A percentile compares a stretch with the other conserved stretches of the same genome.
Conservation (phyloP, 2,888 invertebrate genomes). For the Synanthedon tipuliformis region DNA sequence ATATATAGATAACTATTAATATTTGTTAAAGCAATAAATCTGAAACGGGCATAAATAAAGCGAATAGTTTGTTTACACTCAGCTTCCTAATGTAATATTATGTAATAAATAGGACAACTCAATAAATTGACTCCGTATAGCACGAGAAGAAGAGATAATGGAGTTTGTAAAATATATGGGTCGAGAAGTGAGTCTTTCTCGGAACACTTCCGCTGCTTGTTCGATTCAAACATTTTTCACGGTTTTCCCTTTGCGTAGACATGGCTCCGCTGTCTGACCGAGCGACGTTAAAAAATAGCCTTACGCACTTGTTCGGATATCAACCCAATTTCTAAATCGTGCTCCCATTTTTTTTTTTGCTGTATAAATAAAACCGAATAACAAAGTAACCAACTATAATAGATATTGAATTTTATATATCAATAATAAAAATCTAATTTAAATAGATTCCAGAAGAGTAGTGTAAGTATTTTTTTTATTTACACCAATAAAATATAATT, state of each 20-base stretch:
- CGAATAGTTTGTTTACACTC: no score
- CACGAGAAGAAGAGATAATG: not conserved
- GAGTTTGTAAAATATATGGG: conserved; percentile 23
- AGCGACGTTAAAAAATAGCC: conserved; percentile 7
- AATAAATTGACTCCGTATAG: not conserved
- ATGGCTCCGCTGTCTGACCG: not conserved
- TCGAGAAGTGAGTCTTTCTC: conserved; percentile 19
- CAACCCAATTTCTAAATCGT: conserved; percentile 8
- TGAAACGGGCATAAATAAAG: no score
- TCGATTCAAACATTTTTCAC: conserved; percentile 22
- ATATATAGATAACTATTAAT: no score
- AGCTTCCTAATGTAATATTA: no score
- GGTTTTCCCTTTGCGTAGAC: conserved; percentile 17
- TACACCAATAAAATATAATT: no score
- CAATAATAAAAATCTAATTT: no score
- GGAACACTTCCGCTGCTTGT: conserved; percentile 11
- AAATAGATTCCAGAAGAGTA: no score
- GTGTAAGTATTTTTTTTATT: no score
- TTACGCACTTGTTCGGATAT: conserved; percentile 4
- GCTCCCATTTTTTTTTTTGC: conserved; percentile 4
- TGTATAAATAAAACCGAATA: no score
- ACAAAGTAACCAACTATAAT: no score
- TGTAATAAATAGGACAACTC: not conserved
- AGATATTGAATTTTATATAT: no score
- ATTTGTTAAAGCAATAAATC: no score